Evolutionary conservation across 2,797 vertebrate species (phyloP), one percentile per base, ranked within the genome.

Genomic region (Neosilurus hyrtlii): DNA sequence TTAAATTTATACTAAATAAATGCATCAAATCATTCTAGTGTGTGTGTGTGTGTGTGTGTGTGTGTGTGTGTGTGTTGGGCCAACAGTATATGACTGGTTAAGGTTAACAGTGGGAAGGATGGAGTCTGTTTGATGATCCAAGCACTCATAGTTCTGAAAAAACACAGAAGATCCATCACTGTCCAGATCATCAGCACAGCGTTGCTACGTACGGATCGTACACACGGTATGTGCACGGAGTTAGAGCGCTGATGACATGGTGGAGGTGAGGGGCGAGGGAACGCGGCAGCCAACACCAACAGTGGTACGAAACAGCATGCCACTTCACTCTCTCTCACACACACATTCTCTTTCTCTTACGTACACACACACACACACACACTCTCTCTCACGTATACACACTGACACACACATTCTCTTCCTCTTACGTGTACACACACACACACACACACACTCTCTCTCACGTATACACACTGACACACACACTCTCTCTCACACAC

Each of bases 61-160:
- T 12, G 24, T 24, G 70, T 4, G 70, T 84, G 83, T 75, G 76
- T 76, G 83, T 80, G 85, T 63, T 66, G 63, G 72, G 85, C 52
- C 79, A 72, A 71, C 70, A 59, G 80, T 74, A 87, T 78, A 67
- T 30, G 62, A 74, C 62, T 81, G 77, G 51, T 77, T 76, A 84
- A 86, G 83, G 81, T 83, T 66, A 84, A 84, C 88, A 88, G 86
- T 89, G 86, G 88, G 78, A 89, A 88, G 83, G 85, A 84, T 86
- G 22, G 62, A 51, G 67, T 83, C 82, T 89, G 85, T 30, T 82
- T 86, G 77, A 82, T 79, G 85, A 86, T 82, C 86, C 84, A 79
- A 80, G 71, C 83, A 88, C 57, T 82, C 79, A 88, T 37, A 80
- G 79, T 79, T 82, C 82, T 82, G 81, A 12, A 68, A 88, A 76